Percentiles rank a stretch among this genome's conserved stretches.
Evolutionary conservation across 2,113 vertebrate species (phyloP).

Genomic region (Heterotilapia buettikoferi): DNA sequence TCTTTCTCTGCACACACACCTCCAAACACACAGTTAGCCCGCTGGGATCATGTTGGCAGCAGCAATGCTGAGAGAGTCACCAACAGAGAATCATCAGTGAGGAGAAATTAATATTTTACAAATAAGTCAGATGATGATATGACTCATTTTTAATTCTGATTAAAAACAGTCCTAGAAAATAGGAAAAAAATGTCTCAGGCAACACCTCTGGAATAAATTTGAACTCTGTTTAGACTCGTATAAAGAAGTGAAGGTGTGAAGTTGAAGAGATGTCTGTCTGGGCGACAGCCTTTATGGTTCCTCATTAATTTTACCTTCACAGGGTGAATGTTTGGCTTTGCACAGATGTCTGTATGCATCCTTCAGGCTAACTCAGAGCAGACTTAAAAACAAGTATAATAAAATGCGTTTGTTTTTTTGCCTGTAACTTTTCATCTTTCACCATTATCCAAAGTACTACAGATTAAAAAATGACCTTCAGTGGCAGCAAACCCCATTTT

Average conservation of each 20-base stretch:
- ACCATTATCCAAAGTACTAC: not conserved
- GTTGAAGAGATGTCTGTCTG: not conserved
- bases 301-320: not conserved
- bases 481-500: not conserved
- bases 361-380: not conserved
- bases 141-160: not conserved
- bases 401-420: not conserved
- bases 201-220: not conserved
- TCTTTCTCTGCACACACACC: not conserved
- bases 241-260: not conserved
- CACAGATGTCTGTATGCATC: not conserved
- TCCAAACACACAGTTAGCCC: not conserved
- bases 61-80: not conserved
- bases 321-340: not conserved
- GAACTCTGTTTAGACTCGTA: not conserved
- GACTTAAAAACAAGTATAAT: not conserved
- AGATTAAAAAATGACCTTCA: not conserved
- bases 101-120: conserved; percentile 19
- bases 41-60: not conserved
- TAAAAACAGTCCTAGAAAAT: not conserved
- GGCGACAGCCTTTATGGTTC: not conserved
- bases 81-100: not conserved
- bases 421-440: not conserved
- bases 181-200: not conserved
- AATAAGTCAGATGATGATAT: not conserved